Conservation (phyloP, 1,140 invertebrate genomes). For the Pantala flavescens region DNA sequence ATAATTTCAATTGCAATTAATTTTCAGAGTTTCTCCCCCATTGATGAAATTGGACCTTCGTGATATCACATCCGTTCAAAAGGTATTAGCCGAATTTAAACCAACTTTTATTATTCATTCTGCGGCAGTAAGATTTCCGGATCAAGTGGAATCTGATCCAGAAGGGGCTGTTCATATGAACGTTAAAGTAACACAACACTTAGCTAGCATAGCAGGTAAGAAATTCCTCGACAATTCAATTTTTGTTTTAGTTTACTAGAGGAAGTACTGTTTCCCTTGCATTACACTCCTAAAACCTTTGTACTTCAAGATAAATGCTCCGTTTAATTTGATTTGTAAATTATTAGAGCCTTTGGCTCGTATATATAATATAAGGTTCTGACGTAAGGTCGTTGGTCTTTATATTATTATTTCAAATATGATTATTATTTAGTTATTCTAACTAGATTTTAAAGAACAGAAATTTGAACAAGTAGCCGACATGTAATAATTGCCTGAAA, state of each 20-base stretch:
- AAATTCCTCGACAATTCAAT: slow-evolving; percentile 13
- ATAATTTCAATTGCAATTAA: not conserved
- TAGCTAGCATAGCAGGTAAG: slow-evolving; percentile 39
- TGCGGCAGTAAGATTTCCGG: slow-evolving; percentile 43
- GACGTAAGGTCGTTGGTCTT: no score
- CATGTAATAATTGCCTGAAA: no score
- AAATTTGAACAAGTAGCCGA: no score
- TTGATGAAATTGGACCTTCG: slow-evolving; percentile 36
- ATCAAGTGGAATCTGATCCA: slow-evolving; percentile 40
- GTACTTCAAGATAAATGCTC: no score
- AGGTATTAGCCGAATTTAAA: slow-evolving; percentile 31
- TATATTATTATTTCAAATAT: no score
- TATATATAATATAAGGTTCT: no score
- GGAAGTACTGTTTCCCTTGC: no score
- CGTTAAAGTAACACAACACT: slow-evolving; percentile 33
- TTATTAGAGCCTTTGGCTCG: no score
- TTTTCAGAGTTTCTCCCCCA: slow-evolving; percentile 25
- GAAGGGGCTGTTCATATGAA: slow-evolving; percentile 37
- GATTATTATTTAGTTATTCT: no score
- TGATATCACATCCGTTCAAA: slow-evolving; percentile 28
- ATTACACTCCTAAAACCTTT: no score
- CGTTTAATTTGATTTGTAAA: no score
- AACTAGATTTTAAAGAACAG: no score
- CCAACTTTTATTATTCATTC: slow-evolving; percentile 42
- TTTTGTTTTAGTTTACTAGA: not conserved